Evolutionary conservation across 2,888 invertebrate genomes (phyloP).

Genomic region (Euproctis similis): DNA sequence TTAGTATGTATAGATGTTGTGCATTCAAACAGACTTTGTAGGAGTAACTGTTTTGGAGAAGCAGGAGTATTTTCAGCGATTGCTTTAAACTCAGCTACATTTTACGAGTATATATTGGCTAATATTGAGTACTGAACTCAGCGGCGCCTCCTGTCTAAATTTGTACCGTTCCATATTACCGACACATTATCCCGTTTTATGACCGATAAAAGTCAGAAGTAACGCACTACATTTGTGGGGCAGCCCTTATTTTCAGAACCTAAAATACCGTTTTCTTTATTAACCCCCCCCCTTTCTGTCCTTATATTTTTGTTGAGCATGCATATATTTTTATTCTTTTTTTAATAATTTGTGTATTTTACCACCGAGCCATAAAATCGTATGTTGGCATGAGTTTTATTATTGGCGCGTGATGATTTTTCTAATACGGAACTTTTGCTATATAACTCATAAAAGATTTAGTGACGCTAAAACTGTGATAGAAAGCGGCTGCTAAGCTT

Average conservation of each 20-base stretch:
- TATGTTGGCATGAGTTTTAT: slow-evolving; percentile 63
- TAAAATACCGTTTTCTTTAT: slow-evolving; percentile 67
- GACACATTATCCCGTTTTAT: slow-evolving; percentile 73
- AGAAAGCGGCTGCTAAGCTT: slow-evolving; percentile 18
- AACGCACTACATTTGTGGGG: slow-evolving; percentile 68
- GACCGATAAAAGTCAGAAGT: slow-evolving; percentile 70
- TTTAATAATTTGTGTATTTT: slow-evolving; percentile 61
- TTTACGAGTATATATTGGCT: slow-evolving; percentile 45
- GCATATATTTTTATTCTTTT: slow-evolving; percentile 69
- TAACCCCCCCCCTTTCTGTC: slow-evolving; percentile 48
- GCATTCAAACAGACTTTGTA: too few relatives aligned
- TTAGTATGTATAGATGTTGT: too few relatives aligned
- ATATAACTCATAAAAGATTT: slow-evolving; percentile 58
- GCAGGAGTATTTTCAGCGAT: too few relatives aligned
- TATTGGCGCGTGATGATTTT: slow-evolving; percentile 53
- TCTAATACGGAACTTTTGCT: slow-evolving; percentile 55
- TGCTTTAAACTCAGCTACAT: slow-evolving; percentile 35
- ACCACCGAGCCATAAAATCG: slow-evolving; percentile 51
- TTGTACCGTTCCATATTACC: slow-evolving; percentile 69
- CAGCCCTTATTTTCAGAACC: slow-evolving; percentile 69
- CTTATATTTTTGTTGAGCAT: slow-evolving; percentile 58
- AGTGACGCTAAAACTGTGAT: slow-evolving; percentile 19
- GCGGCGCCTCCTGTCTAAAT: slow-evolving; percentile 63
- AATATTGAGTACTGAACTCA: slow-evolving; percentile 45
- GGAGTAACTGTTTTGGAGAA: too few relatives aligned